Conservation (phyloP, 2,888 invertebrate species). For the Orchesella flavescens region DNA sequence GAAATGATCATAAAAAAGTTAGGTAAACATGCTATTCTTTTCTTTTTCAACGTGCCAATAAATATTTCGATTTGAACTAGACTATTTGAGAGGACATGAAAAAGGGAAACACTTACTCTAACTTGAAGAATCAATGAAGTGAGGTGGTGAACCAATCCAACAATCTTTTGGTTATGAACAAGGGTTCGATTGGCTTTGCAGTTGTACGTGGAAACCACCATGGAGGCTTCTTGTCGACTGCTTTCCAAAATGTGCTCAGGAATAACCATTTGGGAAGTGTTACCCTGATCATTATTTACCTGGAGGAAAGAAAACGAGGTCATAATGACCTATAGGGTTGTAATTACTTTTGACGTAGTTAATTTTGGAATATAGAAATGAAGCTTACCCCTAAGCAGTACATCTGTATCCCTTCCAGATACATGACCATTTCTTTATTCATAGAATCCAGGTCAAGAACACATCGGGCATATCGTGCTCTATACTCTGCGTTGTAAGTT, state of each 20-base stretch:
- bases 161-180: constrained; percentile 75
- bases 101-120: constrained; percentile 75
- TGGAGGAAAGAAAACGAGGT: constrained; percentile 67
- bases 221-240: constrained; percentile 87
- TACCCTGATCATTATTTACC: constrained; percentile 89
- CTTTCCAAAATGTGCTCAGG: constrained; percentile 91
- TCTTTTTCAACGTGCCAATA: neutral
- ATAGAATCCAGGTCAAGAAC: constrained; percentile 92
- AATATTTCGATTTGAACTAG: neutral
- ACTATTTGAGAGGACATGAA: neutral
- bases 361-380: no score
- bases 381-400: constrained; percentile 82
- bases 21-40: constrained; percentile 13
- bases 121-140: constrained; percentile 93
- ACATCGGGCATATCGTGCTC: constrained; percentile 88
- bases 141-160: constrained; percentile 88
- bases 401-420: constrained; percentile 88
- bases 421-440: constrained; percentile 89
- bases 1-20: no score
- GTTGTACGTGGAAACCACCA: constrained; percentile 85
- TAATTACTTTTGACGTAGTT: no score
- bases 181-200: constrained; percentile 76
- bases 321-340: no score
- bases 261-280: constrained; percentile 86
- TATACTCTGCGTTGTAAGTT: constrained; percentile 88